Evolutionary conservation across 1,140 invertebrate genomes (phyloP), one percentile per base, ranked within the genome.

Genomic region (Delia radicum): DNA sequence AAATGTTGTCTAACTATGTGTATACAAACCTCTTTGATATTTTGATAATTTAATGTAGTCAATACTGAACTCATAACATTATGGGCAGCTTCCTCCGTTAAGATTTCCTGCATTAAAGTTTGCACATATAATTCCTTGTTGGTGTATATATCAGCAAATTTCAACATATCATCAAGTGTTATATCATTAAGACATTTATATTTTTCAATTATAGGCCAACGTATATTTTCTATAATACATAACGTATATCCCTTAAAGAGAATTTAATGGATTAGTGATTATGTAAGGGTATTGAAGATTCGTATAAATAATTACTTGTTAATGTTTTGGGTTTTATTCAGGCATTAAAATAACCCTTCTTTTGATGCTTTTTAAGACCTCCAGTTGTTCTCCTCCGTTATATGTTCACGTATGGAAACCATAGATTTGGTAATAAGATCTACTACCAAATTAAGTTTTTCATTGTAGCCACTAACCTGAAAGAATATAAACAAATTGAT

Each of bases 61-160:
- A 85, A 67, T 61, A 87, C 77, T 1, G 81, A 80, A 63, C 87
- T 83, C 21, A 87, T 87, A 73, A 91, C 89, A 71, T 88, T 82
- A 12, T 92, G 87, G 1, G 91, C 91, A 26, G 90, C 85, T 13
- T 90, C 85, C 83, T 90, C 87, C 0, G 86, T 88, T 12, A 94
- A 86, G 82, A 96, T 96, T 10, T 94, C 94, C 87, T 95, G 94
- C 8, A 94, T 88, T 4, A 95, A 86, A 7, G 90, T 89, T 85
- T 94, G 89, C 1, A 94, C 82, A 77, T 92, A 93, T 12, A 94
- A 77, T 55, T 89, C 87, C n/a, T 90, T n/a, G n/a, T n/a, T 83
- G 0, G 90, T 88, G 55, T 93, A 89, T 6, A 88, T 76, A 4
- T 87, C 81, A 2, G 88, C 85, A 80, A 93, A 94, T 0, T 87